phyloP scores from a whole-genome alignment of 2,888 invertebrate genomes.

The Cataglyphis rosenhaueri region DNA sequence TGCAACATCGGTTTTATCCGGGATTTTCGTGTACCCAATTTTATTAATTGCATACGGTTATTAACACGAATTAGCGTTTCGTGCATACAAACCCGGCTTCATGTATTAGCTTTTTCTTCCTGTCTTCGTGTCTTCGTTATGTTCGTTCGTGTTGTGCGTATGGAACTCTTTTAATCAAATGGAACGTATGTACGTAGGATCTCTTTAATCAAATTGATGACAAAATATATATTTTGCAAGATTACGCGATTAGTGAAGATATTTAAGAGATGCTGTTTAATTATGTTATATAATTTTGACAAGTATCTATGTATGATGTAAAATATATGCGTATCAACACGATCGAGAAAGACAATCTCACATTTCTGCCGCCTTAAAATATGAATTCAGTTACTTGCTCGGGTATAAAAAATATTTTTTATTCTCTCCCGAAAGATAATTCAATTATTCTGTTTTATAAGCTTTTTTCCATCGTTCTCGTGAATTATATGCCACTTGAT shows the following conservation, averaged over 20 bases:
- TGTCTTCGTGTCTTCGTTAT: slow-evolving; percentile 29
- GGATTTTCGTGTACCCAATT: slow-evolving; percentile 50
- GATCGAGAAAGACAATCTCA: neutral
- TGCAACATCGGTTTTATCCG: slow-evolving; percentile 36
- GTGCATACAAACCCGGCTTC: slow-evolving; percentile 31
- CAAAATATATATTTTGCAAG: neutral
- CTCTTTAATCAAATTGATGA: slow-evolving; percentile 47
- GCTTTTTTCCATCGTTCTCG: neutral
- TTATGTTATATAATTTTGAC: slow-evolving; percentile 46
- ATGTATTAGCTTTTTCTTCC: slow-evolving; percentile 31
- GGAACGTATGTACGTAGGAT: neutral
- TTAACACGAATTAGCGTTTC: slow-evolving; percentile 49
- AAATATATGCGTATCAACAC: neutral
- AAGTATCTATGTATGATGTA: neutral
- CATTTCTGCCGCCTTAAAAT: slow-evolving; percentile 5
- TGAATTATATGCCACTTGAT: slow-evolving; percentile 21
- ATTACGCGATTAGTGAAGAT: slow-evolving; percentile 44
- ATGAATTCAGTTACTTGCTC: neutral
- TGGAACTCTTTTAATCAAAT: slow-evolving; percentile 42
- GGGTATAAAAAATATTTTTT: neutral
- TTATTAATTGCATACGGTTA: slow-evolving; percentile 53
- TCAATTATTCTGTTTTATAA: neutral
- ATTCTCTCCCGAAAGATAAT: too few species aligned
- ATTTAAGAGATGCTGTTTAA: slow-evolving; percentile 53
- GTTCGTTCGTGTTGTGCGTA: slow-evolving; percentile 28